phyloP scores from a whole-genome alignment of 1,140 invertebrate species.

The Camponotus pennsylvanicus region DNA sequence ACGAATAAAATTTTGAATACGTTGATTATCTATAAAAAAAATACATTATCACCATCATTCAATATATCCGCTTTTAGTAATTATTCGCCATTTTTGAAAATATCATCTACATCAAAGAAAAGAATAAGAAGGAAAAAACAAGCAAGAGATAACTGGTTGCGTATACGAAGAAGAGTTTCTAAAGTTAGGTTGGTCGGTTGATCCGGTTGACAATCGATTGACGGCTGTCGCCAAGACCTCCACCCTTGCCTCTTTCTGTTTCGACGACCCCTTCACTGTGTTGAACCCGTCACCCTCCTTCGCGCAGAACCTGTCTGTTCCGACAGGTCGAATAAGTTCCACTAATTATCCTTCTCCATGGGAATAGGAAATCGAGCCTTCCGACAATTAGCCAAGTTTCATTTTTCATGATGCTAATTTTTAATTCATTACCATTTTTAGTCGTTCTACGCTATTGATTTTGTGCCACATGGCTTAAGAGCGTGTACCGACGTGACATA shows the following conservation, averaged over 20 bases:
- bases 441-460: conserved; percentile 28
- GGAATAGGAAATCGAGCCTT: conserved; percentile 46
- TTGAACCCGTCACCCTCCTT: conserved; percentile 60
- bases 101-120: conserved; percentile 24
- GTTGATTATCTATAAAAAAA: conserved; percentile 14
- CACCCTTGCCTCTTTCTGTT: conserved; percentile 78
- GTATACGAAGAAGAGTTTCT: conserved; percentile 56
- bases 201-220: conserved; percentile 87
- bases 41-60: neutral
- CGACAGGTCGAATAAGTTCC: conserved; percentile 73
- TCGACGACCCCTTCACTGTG: conserved; percentile 68
- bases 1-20: neutral
- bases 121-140: neutral
- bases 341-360: conserved; percentile 71
- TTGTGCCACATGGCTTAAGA: neutral
- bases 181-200: conserved; percentile 84
- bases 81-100: conserved; percentile 35
- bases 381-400: conserved; percentile 50
- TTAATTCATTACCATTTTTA: conserved; percentile 60
- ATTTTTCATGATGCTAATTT: conserved; percentile 50
- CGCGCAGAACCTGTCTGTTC: conserved; percentile 29
- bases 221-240: conserved; percentile 86
- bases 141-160: conserved; percentile 48
- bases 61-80: neutral
- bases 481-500: conserved; percentile 37